A percentile compares a stretch with the other conserved stretches of the same genome.
phyloP scores from a whole-genome alignment of 2,888 invertebrate genomes.

The Hirtodrosophila histrioides region DNA sequence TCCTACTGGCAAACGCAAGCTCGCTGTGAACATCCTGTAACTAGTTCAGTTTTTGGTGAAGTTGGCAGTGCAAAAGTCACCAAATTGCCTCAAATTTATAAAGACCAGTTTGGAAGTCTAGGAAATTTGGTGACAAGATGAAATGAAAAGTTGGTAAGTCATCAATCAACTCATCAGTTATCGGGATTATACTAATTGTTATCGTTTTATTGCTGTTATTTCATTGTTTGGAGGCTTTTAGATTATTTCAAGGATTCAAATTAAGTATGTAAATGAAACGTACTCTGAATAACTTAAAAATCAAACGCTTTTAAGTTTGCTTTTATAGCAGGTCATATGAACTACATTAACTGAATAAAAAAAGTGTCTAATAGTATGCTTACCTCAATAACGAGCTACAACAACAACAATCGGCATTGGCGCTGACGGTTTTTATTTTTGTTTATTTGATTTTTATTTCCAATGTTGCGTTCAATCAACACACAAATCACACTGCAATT shows the following conservation, averaged over 20 bases:
- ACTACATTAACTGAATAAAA: slow-evolving; percentile 6
- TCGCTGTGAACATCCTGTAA: too few species aligned
- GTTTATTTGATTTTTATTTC: slow-evolving; percentile 20
- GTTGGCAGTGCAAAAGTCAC: too few species aligned
- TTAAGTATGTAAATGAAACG: slow-evolving; percentile 8
- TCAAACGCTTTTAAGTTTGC: neutral
- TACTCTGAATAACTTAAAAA: slow-evolving; percentile 25
- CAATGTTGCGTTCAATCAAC: slow-evolving; percentile 68
- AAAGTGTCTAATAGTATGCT: slow-evolving; percentile 11
- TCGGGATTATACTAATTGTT: too few species aligned
- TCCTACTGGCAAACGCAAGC: too few species aligned
- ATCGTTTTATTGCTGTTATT: too few species aligned
- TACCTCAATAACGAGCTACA: slow-evolving; percentile 45
- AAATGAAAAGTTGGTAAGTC: too few species aligned
- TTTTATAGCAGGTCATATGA: neutral
- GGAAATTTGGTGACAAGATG: too few species aligned
- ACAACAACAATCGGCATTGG: slow-evolving; percentile 36
- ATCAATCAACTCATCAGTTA: too few species aligned
- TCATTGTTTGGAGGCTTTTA: neutral
- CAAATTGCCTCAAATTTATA: too few species aligned
- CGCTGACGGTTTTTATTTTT: slow-evolving; percentile 17
- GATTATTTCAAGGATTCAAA: slow-evolving; percentile 18
- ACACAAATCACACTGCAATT: slow-evolving; percentile 59
- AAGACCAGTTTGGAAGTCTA: too few species aligned
- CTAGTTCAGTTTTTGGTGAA: too few species aligned